These are phyloP conservation scores for Tetragonisca angustula DNA, from an alignment of 2,888 invertebrate species.

Conservation along the genomic window DNA sequence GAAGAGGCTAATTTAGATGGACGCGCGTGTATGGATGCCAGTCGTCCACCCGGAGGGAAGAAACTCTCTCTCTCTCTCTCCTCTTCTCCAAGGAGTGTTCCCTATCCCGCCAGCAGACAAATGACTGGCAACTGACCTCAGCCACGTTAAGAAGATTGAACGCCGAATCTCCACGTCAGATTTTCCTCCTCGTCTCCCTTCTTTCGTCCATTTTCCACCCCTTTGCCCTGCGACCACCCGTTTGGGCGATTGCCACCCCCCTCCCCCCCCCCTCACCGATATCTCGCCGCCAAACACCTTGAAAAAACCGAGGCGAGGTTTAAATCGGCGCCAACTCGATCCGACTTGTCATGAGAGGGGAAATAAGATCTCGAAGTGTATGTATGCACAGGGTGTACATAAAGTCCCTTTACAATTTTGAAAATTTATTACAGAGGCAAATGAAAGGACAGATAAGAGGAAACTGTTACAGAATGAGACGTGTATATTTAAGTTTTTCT, in stretches of 20 bases:
- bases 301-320: conserved; percentile 15
- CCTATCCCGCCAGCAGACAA: conserved; percentile 61
- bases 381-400: too few relatives aligned
- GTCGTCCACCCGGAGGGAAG: conserved; percentile 13
- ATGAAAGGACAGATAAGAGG: too few relatives aligned
- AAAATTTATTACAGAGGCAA: too few relatives aligned
- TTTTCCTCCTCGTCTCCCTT: conserved; percentile 36
- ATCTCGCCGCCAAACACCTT: conserved; percentile 7
- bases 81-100: conserved; percentile 55
- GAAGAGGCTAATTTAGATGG: conserved; percentile 71
- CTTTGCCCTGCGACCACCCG: neutral
- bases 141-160: conserved; percentile 66
- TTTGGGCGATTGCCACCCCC: neutral
- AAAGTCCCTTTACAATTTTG: too few relatives aligned
- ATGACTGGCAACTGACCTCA: conserved; percentile 68
- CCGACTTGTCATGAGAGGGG: neutral
- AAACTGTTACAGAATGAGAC: too few relatives aligned
- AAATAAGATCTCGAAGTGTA: neutral
- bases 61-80: conserved; percentile 45
- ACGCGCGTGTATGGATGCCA: conserved; percentile 51
- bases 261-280: too few relatives aligned
- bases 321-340: conserved; percentile 48
- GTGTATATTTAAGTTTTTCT: too few relatives aligned
- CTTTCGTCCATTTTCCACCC: neutral
- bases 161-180: conserved; percentile 60